Evolutionary conservation across 2,797 vertebrate species (phyloP).

Genomic region (Sylvilagus floridanus): DNA sequence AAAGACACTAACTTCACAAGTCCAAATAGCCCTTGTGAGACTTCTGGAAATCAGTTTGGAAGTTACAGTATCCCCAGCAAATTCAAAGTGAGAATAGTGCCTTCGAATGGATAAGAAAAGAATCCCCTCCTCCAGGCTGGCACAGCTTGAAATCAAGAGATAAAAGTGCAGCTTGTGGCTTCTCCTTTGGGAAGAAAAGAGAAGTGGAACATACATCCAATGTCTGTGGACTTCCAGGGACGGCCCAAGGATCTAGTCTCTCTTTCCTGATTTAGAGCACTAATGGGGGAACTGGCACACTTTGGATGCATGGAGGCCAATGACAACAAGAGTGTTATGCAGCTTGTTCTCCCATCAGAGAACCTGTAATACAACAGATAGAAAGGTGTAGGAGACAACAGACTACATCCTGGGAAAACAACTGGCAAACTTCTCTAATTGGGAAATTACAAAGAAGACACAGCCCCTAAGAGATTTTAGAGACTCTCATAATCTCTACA

Average conservation of each 20-base stretch:
- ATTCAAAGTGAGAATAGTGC: background rate
- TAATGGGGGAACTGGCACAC: background rate
- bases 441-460: background rate
- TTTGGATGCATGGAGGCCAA: background rate
- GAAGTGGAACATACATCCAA: background rate
- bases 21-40: background rate
- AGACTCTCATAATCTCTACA: background rate
- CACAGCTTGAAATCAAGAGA: background rate
- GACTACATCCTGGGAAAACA: background rate
- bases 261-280: background rate
- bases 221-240: background rate
- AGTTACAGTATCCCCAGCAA: background rate
- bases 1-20: background rate
- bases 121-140: background rate
- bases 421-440: background rate
- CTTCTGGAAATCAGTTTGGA: background rate
- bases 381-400: background rate
- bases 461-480: background rate
- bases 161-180: background rate
- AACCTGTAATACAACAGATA: background rate
- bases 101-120: background rate
- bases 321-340: background rate
- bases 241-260: background rate
- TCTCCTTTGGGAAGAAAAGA: background rate
- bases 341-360: background rate